Percentiles rank a stretch among this genome's conserved stretches.
Conservation (phyloP, 2,797 vertebrate genomes). For the Coccyzus lansbergi region DNA sequence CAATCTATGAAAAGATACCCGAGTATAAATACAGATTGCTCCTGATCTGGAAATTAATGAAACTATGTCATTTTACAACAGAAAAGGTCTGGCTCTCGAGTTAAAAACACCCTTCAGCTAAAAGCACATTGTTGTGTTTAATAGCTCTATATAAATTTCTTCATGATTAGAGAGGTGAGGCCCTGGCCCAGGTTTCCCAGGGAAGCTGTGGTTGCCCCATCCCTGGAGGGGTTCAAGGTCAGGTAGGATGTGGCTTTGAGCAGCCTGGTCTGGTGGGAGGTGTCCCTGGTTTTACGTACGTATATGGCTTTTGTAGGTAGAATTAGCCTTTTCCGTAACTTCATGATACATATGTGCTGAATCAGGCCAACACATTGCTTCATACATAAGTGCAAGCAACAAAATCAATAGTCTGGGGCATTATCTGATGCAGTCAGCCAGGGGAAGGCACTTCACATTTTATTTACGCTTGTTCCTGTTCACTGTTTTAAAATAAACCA, state of each 20-base stretch:
- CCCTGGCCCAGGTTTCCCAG: too few relatives aligned
- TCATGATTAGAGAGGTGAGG: too few relatives aligned
- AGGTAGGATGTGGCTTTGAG: too few relatives aligned
- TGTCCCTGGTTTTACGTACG: not conserved
- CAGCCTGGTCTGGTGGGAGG: too few relatives aligned
- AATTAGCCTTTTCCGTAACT: slow-evolving; percentile 1
- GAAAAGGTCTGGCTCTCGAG: not conserved
- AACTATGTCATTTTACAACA: not conserved
- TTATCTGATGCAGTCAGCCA: slow-evolving; percentile 59
- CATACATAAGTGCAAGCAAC: slow-evolving; percentile 37
- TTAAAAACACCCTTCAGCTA: not conserved
- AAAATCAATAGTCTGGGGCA: slow-evolving; percentile 71
- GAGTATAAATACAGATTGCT: not conserved
- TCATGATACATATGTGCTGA: slow-evolving; percentile 40
- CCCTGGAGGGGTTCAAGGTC: too few relatives aligned
- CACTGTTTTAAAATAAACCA: slow-evolving; percentile 50
- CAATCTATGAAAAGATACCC: not conserved
- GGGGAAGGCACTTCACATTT: slow-evolving; percentile 50
- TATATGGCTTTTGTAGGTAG: not conserved
- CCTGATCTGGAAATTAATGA: not conserved
- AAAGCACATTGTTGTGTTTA: not conserved
- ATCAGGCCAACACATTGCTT: slow-evolving; percentile 44
- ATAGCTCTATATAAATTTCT: not conserved
- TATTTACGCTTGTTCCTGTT: slow-evolving; percentile 45
- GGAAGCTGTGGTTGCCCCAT: too few relatives aligned